Percentiles rank a stretch among this genome's conserved stretches.
These are phyloP conservation scores for Chrysina gloriosa DNA, from an alignment of 2,888 invertebrate species.

Conservation along the genomic window DNA sequence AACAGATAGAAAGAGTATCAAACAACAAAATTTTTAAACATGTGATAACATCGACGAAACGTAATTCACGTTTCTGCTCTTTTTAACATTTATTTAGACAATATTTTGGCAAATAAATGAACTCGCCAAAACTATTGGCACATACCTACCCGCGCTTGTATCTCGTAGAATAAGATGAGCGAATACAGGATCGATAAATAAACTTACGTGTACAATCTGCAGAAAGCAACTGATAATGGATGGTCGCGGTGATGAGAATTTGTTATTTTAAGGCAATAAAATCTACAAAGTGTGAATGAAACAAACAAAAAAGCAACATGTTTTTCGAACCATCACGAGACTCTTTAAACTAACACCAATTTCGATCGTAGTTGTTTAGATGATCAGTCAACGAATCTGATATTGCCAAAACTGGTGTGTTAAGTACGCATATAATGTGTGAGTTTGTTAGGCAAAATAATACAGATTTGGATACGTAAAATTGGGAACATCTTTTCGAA, in stretches of 20 bases:
- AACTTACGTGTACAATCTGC: neutral
- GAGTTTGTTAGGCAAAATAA: neutral
- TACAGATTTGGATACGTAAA: neutral
- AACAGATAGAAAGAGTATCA: too few relatives aligned
- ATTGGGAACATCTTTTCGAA: too few relatives aligned
- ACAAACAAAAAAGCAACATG: slow-evolving; percentile 12
- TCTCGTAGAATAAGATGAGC: neutral
- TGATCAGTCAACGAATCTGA: neutral
- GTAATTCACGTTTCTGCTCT: neutral
- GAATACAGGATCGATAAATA: slow-evolving; percentile 1
- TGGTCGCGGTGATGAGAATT: slow-evolving; percentile 8
- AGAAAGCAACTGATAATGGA: slow-evolving; percentile 5
- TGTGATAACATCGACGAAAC: too few relatives aligned
- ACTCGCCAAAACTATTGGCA: slow-evolving; percentile 1
- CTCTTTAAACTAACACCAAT: neutral
- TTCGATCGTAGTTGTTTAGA: neutral
- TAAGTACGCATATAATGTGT: neutral
- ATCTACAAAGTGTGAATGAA: slow-evolving; percentile 11
- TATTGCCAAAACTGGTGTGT: neutral
- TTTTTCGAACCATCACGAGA: neutral
- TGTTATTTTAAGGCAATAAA: slow-evolving; percentile 10
- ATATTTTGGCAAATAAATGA: slow-evolving; percentile 17
- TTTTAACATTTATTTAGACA: slow-evolving; percentile 7
- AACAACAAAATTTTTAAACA: too few relatives aligned
- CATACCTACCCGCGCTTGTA: neutral